Evolutionary conservation across 2,113 vertebrate genomes (phyloP), one percentile per base, ranked within the genome.

Genomic region (Suricata suricatta): DNA sequence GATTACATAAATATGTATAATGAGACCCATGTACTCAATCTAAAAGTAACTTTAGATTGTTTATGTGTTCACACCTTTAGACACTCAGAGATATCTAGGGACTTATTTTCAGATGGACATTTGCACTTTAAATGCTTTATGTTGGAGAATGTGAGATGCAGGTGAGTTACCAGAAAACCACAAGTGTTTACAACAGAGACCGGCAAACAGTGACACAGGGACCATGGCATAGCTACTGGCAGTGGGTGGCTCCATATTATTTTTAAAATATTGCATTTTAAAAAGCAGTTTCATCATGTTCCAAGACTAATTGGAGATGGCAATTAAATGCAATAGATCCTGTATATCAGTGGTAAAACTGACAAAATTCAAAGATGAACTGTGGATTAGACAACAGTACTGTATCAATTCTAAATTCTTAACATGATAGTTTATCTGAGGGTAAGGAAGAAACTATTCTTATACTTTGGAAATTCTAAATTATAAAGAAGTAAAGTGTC

Each of bases 121-220:
- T 94, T 98, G 76, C 94, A 98, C 98, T 97, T 96, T 57, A 96
- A 98, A 97, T 98, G 63, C 72, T 63, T 96, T 97, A 68, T 95
- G 38, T 47, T 97, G 54, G 23, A 82, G 89, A 54, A 3, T 87
- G 54, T 89, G 74, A 44, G 52, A 64, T 82, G 63, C 64, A 97
- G 79, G 60, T 88, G 87, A 93, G 95, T 3, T 5, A 86, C 71
- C 41, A 91, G 68, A 94, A 97, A 98, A 96, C 29, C 63, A 84
- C 79, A 97, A 88, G 77, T 35, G 44, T 38, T 95, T 94, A 92
- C 25, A 87, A 0, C 27, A 29, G 83, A 97, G 81, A 72, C 63
- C 77, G 66, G 4, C 38, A 8, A 52, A 31, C 33, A 69, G 33
- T 31, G 23, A 47, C 2, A 13, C 1, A 77, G 85, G 13, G 7